phyloP scores from a whole-genome alignment of 2,113 vertebrate species.

The Nicator chloris region DNA sequence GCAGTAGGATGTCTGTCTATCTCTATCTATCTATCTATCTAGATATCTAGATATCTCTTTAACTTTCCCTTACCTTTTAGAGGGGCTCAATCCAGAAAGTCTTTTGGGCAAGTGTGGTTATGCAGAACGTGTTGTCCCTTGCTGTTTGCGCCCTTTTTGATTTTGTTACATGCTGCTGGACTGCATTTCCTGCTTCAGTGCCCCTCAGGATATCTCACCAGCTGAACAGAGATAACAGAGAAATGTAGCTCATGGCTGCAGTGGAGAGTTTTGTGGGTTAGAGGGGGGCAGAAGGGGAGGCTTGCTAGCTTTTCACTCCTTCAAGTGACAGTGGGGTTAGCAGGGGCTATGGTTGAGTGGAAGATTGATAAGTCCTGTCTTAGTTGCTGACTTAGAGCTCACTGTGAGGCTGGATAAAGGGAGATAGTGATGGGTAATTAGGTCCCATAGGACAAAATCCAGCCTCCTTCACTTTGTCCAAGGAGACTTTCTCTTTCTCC shows the following conservation, averaged over 20 bases:
- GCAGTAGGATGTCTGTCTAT: rapidly evolving
- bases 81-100: not conserved
- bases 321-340: not conserved
- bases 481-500: not conserved
- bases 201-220: not conserved
- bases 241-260: not conserved
- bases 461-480: not conserved
- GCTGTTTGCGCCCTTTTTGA: not conserved
- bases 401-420: not conserved
- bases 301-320: not conserved
- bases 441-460: not conserved
- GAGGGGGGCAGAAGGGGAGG: rapidly evolving
- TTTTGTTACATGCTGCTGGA: not conserved
- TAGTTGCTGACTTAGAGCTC: not conserved
- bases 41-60: not conserved
- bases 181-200: not conserved
- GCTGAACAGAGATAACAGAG: not conserved
- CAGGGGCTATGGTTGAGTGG: not conserved
- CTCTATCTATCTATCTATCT: not conserved
- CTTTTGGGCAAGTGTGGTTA: not conserved
- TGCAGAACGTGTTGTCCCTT: rapidly evolving
- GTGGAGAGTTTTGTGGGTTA: not conserved
- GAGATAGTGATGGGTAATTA: not conserved
- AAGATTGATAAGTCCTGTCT: not conserved
- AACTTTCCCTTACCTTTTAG: not conserved